phyloP scores from a whole-genome alignment of 2,113 vertebrate species.

The Perccottus glenii region DNA sequence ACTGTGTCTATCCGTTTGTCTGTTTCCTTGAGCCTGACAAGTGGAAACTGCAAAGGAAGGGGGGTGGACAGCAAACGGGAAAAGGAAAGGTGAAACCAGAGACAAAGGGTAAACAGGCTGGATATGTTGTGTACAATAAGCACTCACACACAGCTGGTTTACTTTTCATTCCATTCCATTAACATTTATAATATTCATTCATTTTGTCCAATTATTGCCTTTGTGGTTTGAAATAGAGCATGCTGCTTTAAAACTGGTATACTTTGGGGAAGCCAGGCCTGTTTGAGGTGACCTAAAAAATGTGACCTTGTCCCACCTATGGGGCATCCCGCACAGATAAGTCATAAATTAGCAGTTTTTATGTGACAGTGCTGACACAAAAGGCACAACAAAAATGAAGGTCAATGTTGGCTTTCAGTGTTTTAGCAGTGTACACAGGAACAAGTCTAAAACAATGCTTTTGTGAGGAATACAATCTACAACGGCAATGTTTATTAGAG shows the following conservation, averaged over 20 bases:
- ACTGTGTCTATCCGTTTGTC: slow-evolving; percentile 68
- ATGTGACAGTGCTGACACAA: background rate
- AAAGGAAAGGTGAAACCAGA: slow-evolving; percentile 15
- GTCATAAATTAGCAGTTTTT: background rate
- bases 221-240: too few species aligned
- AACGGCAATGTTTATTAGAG: too few species aligned
- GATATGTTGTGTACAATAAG: background rate
- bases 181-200: too few species aligned
- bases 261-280: background rate
- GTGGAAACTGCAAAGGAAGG: slow-evolving; percentile 58
- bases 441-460: background rate
- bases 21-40: slow-evolving; percentile 65
- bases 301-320: background rate
- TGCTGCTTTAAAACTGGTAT: background rate
- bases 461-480: background rate
- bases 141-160: background rate
- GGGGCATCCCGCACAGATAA: too few species aligned
- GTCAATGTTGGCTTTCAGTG: background rate
- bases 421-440: too few species aligned
- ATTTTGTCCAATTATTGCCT: too few species aligned
- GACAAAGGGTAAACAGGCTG: slow-evolving; percentile 9
- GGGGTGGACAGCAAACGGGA: slow-evolving; percentile 7
- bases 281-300: background rate
- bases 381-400: background rate
- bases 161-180: background rate